Evolutionary conservation across 1,140 invertebrate genomes (phyloP).

Genomic region (Macrostomum lignano): DNA sequence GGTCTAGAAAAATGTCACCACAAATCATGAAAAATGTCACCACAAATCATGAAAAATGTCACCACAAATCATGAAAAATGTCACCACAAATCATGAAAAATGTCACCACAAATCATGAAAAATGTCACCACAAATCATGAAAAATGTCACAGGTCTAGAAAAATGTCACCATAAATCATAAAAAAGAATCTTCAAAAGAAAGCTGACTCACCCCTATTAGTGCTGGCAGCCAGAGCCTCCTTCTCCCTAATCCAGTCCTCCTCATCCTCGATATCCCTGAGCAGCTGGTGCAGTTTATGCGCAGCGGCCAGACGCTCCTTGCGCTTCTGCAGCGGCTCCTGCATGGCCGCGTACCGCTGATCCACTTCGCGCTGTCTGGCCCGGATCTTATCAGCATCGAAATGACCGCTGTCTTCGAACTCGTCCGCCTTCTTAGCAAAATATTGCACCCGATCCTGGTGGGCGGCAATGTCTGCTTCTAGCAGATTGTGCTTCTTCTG

Average conservation of each 20-base stretch:
- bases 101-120: too few relatives aligned
- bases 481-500: conserved; percentile 86
- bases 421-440: conserved; percentile 54
- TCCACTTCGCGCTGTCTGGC: conserved; percentile 43
- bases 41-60: too few relatives aligned
- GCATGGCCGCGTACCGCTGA: conserved; percentile 44
- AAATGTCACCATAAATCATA: too few relatives aligned
- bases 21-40: too few relatives aligned
- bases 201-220: conserved; percentile 45
- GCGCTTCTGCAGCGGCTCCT: conserved; percentile 18
- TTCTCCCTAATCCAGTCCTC: conserved; percentile 97
- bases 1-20: too few relatives aligned
- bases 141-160: too few relatives aligned
- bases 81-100: too few relatives aligned
- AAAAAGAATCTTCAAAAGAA: conserved; percentile 1
- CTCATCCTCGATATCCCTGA: conserved; percentile 86
- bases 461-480: conserved; percentile 79
- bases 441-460: conserved; percentile 66
- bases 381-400: conserved; percentile 76
- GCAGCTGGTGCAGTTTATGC: conserved; percentile 70
- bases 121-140: too few relatives aligned
- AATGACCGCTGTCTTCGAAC: conserved; percentile 68
- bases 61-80: too few relatives aligned
- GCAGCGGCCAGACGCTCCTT: conserved; percentile 51
- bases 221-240: conserved; percentile 82